Evolutionary conservation across 2,797 vertebrate species (phyloP), one percentile per base, ranked within the genome.

Genomic region (Pseudochirops cupreus): DNA sequence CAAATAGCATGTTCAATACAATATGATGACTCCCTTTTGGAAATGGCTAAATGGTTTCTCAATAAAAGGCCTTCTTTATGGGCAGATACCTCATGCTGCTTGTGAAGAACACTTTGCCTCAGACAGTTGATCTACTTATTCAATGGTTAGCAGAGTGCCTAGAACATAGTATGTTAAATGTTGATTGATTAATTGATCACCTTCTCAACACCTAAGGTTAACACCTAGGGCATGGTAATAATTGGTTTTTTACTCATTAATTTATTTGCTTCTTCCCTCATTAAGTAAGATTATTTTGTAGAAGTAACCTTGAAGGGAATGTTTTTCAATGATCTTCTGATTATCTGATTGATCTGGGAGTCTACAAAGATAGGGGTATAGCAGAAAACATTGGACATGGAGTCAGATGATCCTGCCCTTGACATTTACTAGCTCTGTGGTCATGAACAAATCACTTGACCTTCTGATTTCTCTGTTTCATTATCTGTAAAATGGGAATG

Each of bases 391-490:
- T 26, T 39, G 16, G 5, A 74, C 5, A 7, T 39, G n/a, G 62
- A 74, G n/a, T 16, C 62, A 74, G n/a, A 74, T n/a, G 33, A 67
- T n/a, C 89, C 91, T 18, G 54, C 59, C 11, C 33, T 39, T 93
- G 89, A 28, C 90, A 90, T 67, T 95, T 89, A 91, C 29, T 90
- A 93, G 90, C 31, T 18, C 5, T 56, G 52, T 91, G 53, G 46
- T 87, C 55, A 93, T 92, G 87, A 96, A 74, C 21, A 91, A 89
- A 67, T 39, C 56, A 56, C 91, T 89, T 92, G 56, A 93, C 94
- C 3, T 92, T 91, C 90, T 92, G 67, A 29, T 91, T 52, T 52
- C 91, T 94, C 87, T 52, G 31, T 92, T 90, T 96, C 90, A 59
- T 94, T 59, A 92, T 95, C 91, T 57, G 13, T 82, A 56, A 87